These are phyloP conservation scores for Nematopogon swammerdamellus DNA, from an alignment of 2,888 invertebrate genomes.

Conservation along the genomic window DNA sequence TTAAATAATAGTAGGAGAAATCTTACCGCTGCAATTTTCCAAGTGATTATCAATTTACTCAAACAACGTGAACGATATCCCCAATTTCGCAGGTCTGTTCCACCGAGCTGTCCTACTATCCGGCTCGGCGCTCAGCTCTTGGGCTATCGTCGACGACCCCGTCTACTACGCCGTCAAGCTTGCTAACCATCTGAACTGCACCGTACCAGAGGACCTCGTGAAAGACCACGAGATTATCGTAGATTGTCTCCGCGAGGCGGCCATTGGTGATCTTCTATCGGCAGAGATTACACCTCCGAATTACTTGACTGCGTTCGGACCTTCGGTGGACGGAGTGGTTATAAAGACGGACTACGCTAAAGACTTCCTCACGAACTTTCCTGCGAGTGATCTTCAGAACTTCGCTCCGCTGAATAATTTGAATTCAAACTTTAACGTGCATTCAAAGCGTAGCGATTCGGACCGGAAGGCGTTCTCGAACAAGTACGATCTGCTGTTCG, in stretches of 20 bases:
- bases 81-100: slow-evolving; percentile 77
- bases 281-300: slow-evolving; percentile 78
- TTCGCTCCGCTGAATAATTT: slow-evolving; percentile 57
- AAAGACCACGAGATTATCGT: slow-evolving; percentile 82
- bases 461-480: slow-evolving; percentile 58
- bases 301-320: slow-evolving; percentile 85
- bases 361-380: slow-evolving; percentile 69
- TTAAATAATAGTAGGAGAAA: too few species aligned
- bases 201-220: slow-evolving; percentile 75
- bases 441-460: slow-evolving; percentile 61
- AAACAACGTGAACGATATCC: too few species aligned
- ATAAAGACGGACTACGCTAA: slow-evolving; percentile 85
- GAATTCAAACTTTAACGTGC: slow-evolving; percentile 49
- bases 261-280: slow-evolving; percentile 69
- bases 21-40: too few species aligned
- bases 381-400: slow-evolving; percentile 61
- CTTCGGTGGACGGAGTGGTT: slow-evolving; percentile 91
- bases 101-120: slow-evolving; percentile 83
- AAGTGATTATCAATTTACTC: too few species aligned
- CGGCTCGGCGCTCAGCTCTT: slow-evolving; percentile 84
- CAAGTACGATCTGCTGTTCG: slow-evolving; percentile 83
- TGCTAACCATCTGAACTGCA: slow-evolving; percentile 78
- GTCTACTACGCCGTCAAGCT: slow-evolving; percentile 77
- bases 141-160: slow-evolving; percentile 87
- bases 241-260: slow-evolving; percentile 75